These are phyloP conservation scores for Miniopterus natalensis DNA, from an alignment of 2,113 vertebrate species.

Conservation along the genomic window DNA sequence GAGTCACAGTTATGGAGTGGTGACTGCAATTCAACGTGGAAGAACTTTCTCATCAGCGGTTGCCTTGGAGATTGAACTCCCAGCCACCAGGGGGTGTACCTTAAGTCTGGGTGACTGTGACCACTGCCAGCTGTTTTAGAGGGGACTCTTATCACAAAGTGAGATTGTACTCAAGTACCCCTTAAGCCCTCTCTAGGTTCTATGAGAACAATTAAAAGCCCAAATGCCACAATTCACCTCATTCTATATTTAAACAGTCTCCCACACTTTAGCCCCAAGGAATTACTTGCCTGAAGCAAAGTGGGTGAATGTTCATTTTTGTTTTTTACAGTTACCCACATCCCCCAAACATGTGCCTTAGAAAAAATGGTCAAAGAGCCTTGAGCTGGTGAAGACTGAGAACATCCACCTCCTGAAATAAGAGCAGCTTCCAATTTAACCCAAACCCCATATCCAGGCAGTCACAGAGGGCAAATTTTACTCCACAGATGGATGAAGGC, in stretches of 20 bases:
- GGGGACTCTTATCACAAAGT: not conserved
- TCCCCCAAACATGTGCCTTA: not conserved
- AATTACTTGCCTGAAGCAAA: not conserved
- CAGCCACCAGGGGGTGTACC: too few relatives aligned
- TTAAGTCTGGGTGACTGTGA: not conserved
- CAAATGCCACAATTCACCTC: not conserved
- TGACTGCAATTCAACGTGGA: too few relatives aligned
- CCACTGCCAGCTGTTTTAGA: not conserved
- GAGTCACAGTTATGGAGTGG: not conserved
- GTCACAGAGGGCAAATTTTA: accelerated
- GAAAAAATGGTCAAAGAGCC: not conserved
- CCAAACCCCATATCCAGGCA: not conserved
- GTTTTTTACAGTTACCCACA: not conserved
- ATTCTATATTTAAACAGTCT: not conserved
- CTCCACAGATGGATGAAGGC: not conserved
- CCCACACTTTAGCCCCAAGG: not conserved
- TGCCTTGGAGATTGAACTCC: not conserved
- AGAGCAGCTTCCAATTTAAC: not conserved
- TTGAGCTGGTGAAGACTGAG: not conserved
- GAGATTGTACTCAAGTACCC: not conserved
- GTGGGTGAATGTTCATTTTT: not conserved
- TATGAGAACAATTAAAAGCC: not conserved
- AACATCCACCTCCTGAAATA: not conserved
- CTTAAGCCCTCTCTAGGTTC: not conserved
- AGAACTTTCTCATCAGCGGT: not conserved